Conservation (phyloP, 1,140 invertebrate genomes). For the Brachystomella parvula region DNA sequence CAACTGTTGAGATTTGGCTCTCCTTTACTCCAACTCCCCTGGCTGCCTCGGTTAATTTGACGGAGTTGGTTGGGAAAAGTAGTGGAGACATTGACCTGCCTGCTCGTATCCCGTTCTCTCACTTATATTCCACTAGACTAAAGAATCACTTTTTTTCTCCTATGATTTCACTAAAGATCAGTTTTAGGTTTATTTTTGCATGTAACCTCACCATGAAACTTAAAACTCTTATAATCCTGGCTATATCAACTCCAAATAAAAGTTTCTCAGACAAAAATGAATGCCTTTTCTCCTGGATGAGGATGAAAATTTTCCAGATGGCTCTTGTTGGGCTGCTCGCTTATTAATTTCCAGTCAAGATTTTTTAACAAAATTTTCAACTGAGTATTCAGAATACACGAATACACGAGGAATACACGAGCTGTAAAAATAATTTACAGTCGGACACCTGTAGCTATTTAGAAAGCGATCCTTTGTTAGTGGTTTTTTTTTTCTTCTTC, state of each 20-base stretch:
- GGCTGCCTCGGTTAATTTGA: background rate
- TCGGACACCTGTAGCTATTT: background rate
- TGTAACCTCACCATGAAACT: too few relatives aligned
- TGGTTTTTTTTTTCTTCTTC: background rate
- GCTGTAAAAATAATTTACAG: background rate
- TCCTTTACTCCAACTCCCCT: background rate
- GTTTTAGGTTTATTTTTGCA: too few relatives aligned
- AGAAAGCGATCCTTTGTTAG: background rate
- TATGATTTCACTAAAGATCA: too few relatives aligned
- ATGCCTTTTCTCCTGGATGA: too few relatives aligned
- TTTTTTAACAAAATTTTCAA: too few relatives aligned
- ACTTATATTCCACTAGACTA: background rate
- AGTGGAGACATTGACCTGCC: conserved; percentile 27
- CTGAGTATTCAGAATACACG: too few relatives aligned
- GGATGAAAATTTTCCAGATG: too few relatives aligned
- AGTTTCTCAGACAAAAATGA: too few relatives aligned
- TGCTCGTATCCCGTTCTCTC: conserved; percentile 22
- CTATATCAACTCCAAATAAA: too few relatives aligned
- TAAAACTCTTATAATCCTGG: too few relatives aligned
- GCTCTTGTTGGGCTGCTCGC: too few relatives aligned
- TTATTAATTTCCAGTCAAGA: too few relatives aligned
- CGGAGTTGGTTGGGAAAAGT: conserved; percentile 8
- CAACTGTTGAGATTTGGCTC: background rate
- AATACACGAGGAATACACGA: background rate
- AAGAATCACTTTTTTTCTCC: background rate